phyloP scores from a whole-genome alignment of 2,113 vertebrate genomes.

The Nipponia nippon region DNA sequence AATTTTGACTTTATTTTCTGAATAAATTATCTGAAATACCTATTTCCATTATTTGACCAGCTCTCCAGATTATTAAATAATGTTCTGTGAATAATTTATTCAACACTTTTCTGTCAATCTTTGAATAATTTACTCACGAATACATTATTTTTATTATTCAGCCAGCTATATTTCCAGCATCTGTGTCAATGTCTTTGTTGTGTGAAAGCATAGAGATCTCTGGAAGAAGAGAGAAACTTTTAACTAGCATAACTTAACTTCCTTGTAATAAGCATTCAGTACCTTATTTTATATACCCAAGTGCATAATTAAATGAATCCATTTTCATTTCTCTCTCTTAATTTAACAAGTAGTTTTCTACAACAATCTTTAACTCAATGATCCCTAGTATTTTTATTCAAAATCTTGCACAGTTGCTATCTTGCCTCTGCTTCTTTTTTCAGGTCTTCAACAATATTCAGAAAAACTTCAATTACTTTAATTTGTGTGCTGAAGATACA shows the following conservation, averaged over 20 bases:
- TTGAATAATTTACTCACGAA: constrained; percentile 50
- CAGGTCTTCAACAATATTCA: background rate
- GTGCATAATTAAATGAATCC: constrained; percentile 5
- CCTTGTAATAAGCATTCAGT: background rate
- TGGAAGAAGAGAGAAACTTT: constrained; percentile 32
- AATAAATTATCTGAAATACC: constrained; percentile 43
- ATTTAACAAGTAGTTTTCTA: background rate
- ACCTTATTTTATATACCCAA: constrained; percentile 1
- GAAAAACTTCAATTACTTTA: background rate
- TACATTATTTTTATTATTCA: constrained; percentile 56
- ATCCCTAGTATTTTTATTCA: background rate
- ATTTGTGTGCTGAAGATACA: background rate
- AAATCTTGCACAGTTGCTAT: background rate
- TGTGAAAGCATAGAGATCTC: background rate
- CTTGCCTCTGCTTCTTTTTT: background rate
- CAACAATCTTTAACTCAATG: background rate
- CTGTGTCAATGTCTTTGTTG: constrained; percentile 14
- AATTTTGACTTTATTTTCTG: constrained; percentile 6
- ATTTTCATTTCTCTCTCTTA: background rate
- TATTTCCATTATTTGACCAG: constrained; percentile 60
- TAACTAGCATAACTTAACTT: background rate
- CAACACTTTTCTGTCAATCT: constrained; percentile 56
- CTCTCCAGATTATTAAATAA: constrained; percentile 52
- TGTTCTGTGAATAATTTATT: constrained; percentile 60
- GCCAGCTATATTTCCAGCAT: background rate